Evolutionary conservation across 2,888 invertebrate species (phyloP), one percentile per base, ranked within the genome.

Genomic region (Ormyrus thymus): DNA sequence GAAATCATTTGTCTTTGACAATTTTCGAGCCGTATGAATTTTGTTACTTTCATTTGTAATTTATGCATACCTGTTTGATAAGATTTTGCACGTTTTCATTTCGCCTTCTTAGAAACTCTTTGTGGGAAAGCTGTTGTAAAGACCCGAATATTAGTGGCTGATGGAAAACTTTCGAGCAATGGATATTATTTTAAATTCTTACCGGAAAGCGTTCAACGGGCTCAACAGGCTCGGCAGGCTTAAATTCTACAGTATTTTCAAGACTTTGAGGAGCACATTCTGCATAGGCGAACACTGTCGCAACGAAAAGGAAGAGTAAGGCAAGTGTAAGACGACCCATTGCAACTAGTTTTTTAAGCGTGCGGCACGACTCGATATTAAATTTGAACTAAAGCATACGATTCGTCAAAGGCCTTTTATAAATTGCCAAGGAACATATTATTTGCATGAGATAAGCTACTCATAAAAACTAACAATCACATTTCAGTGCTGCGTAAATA

Each of bases 291-390:
- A 59, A 48, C 7, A 70, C 6, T 13, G 68, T 29, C 7, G 55
- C 1, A 46, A 13, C 68, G 43, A 53, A 68, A 3, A 68, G 9
- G 55, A 68, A 61, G 9, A 61, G 15, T 7, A 68, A 43, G 8
- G 45, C 7, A 55, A 55, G 55, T 55, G 55, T 13, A n/a, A 11
- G 1, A n/a, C 68, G 55, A 45, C n/a, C 55, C 68, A 68, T 68
- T n/a, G 43, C 46, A 7, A 43, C 29, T 3, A 29, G 4, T 50
- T 48, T 46, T 48, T 13, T 48, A 46, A 13, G 15, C 15, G 46
- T 48, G n/a, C n/a, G 9, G 6, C 13, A 9, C 13, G 9, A 6
- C 46, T 10, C 13, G 48, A 64, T 64, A 8, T 48, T 1, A 15
- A n/a, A 64, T 48, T 48, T 46, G 5, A 8, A 64, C 64, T 64